These are phyloP conservation scores for Cathartes aura DNA, from an alignment of 2,113 vertebrate species.

Conservation along the genomic window DNA sequence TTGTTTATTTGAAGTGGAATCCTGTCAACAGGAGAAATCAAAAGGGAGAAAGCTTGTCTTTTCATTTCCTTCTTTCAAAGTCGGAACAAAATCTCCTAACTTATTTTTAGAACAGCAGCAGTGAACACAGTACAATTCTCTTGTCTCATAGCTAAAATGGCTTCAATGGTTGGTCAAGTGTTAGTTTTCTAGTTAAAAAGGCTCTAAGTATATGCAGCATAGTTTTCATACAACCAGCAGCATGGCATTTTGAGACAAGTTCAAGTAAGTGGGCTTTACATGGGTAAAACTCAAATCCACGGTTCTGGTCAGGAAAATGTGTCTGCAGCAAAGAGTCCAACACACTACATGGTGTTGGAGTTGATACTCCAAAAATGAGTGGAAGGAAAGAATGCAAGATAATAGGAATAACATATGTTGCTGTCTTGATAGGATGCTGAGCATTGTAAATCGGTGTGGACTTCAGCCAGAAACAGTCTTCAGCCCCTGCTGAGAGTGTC, in stretches of 20 bases:
- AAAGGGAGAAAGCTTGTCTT: neutral
- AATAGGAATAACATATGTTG: conserved; percentile 45
- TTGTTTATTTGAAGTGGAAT: neutral
- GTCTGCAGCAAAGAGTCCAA: neutral
- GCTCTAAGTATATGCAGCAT: neutral
- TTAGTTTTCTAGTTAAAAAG: neutral
- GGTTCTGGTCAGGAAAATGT: neutral
- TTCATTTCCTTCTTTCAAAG: neutral
- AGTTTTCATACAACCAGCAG: neutral
- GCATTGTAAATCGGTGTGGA: conserved; percentile 42
- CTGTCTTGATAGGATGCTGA: conserved; percentile 50
- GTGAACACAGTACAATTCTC: neutral
- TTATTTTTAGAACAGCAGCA: neutral
- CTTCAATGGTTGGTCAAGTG: neutral
- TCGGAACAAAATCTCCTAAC: neutral
- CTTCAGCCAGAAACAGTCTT: conserved; percentile 45
- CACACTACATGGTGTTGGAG: neutral
- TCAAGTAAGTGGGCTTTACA: neutral
- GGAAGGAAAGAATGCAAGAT: conserved; percentile 24
- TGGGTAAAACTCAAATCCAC: neutral
- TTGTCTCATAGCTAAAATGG: neutral
- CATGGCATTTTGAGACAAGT: neutral
- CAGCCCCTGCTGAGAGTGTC: conserved; percentile 35
- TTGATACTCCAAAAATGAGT: neutral
- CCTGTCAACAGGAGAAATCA: neutral